Evolutionary conservation across 2,113 vertebrate genomes (phyloP), one percentile per base, ranked within the genome.

Genomic region (Aldabrachelys gigantea): DNA sequence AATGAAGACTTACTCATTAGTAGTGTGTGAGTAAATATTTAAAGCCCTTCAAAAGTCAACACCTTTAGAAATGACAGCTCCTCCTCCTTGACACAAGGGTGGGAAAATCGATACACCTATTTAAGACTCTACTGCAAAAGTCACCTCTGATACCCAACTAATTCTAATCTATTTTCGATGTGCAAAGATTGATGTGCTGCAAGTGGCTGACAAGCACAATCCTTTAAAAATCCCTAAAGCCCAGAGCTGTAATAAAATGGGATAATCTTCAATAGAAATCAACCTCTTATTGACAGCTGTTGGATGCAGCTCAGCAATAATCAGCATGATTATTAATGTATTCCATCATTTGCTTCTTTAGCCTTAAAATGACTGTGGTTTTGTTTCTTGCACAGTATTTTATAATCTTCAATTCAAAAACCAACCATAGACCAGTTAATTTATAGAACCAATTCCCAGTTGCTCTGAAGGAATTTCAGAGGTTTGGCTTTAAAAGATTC

Each of bases 181-280:
- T 9, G 85, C 35, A 91, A 1, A 38, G 25, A 25, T 89, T 84
- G 35, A n/a, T 54, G 17, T 65, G 59, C 53, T 22, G 44, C 83
- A 94, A 92, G 44, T 38, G 57, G 10, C 49, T 95, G 88, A 89
- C 41, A 92, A 84, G 53, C 16, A 84, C n/a, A 57, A 47, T 89
- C 50, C 47, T 85, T 57, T 35, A 84, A 79, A 92, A 92, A 56
- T 94, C 69, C 35, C 84, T 41, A 17, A 84, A 87, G 35, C 16
- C 0, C 89, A 92, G 80, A 84, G 25, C 31, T 84, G 31, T 85
- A 88, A 52, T 84, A 65, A 82, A 95, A 85, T 76, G 16, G 44
- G 50, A 78, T 27, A 1, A 54, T 80, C 95, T 96, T 95, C 49
- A 86, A 93, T 84, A 91, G 8, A 91, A 80, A 89, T 91, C 76